Base-by-base conservation (phyloP, 2,113 vertebrate species). In the Dipodomys stephensi region DNA sequence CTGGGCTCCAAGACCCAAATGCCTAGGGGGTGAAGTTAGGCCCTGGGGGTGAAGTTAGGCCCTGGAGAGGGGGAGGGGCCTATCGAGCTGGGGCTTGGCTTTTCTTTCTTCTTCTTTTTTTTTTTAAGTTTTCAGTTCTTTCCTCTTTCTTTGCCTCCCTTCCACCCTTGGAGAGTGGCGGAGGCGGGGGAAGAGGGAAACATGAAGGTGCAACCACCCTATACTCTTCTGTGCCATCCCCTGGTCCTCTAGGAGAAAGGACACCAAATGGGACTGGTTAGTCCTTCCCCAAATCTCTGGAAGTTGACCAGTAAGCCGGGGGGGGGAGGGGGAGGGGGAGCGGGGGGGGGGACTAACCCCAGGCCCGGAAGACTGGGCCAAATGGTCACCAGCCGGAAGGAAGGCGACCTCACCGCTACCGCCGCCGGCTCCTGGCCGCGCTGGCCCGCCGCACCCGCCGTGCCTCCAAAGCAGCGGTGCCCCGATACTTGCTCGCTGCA, bases 401-500 rank as follows among this genome's bases (percentile, higher is more conserved):
- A 46, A 49, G 60, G 60, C 60, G 57, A 78, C 72, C 93, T 82
- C 23, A 0, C 28, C 91, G 89, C 28, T 22, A 53, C 57, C 35
- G n/a, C 64, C 74, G n/a, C 89, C 27, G 0, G 13, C 71, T 72
- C 20, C 78, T 7, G 27, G 35, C 67, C 8, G n/a, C 1, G 69
- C 68, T 7, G 39, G 62, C 76, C 86, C 6, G 64, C 80, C 39
- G 68, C 57, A 30, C 64, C 46, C 73, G 62, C 88, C 25, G 80
- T 0, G 92, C 4, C 96, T 13, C 53, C 53, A 88, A 96, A 98
- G 95, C 90, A 95, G 93, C 82, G 79, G 92, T 95, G 95, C 90
- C 87, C 96, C 97, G 96, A 98, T 97, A 97, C 97, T 98, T 97
- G 98, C 91, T 96, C 98, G 97, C 97, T 96, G 88, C 98, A 98